Conservation (phyloP, 53 echinoderm and acorn worm genomes). For the Holothuria scabra region DNA sequence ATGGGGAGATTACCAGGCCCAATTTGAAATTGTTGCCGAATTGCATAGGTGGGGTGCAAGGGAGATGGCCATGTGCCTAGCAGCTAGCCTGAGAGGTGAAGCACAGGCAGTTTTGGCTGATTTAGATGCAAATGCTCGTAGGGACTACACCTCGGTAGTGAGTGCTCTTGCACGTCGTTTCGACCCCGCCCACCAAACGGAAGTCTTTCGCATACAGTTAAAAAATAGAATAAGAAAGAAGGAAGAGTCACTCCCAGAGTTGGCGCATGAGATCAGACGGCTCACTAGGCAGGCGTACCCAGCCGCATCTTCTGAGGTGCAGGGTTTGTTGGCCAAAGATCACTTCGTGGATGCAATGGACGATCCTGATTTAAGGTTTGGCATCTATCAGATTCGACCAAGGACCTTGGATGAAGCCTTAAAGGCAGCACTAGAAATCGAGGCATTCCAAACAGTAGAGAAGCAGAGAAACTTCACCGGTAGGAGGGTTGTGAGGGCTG, state of each 20-base stretch:
- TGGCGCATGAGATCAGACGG: constrained; percentile 21
- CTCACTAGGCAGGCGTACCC: constrained; percentile 42
- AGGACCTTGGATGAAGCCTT: constrained; percentile 43
- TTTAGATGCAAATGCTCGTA: background rate
- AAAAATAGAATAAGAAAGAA: constrained; percentile 19
- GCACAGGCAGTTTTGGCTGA: constrained; percentile 37
- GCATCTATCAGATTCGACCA: constrained; percentile 25
- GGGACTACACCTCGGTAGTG: constrained; percentile 8
- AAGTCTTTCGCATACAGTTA: constrained; percentile 32
- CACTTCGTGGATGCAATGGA: constrained; percentile 56
- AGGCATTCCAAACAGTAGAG: constrained; percentile 37
- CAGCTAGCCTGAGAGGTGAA: constrained; percentile 28
- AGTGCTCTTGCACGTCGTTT: constrained; percentile 31
- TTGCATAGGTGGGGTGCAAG: constrained; percentile 42
- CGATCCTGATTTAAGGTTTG: constrained; percentile 32
- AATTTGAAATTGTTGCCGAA: constrained; percentile 55
- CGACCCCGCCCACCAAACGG: constrained; percentile 22
- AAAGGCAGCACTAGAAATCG: constrained; percentile 29
- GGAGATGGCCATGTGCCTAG: constrained; percentile 47
- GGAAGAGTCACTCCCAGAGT: constrained; percentile 37
- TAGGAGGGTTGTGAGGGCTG: background rate
- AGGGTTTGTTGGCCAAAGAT: constrained; percentile 19
- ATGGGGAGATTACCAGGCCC: constrained; percentile 46
- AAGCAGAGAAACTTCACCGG: constrained; percentile 6
- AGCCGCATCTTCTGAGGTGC: background rate